Evolutionary conservation across 2,888 invertebrate genomes (phyloP).

Genomic region (Perithous albicinctus): DNA sequence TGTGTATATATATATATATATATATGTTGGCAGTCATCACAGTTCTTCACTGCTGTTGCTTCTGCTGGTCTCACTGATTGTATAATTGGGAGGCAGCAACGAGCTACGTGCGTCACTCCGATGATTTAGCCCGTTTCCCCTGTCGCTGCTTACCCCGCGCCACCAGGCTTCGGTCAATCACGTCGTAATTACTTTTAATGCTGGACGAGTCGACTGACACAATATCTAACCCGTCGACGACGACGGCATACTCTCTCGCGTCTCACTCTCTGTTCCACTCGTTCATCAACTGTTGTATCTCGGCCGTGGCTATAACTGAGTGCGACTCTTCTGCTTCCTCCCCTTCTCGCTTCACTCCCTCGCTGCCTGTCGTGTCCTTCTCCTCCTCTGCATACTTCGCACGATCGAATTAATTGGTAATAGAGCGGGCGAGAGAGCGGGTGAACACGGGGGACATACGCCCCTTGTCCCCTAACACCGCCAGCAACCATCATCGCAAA

Average conservation of each 20-base stretch:
- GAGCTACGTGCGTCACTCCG: conserved; percentile 84
- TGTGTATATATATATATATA: conserved; percentile 26
- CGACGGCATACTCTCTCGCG: conserved; percentile 65
- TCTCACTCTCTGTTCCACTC: conserved; percentile 36
- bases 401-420: conserved; percentile 84
- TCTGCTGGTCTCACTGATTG: conserved; percentile 78
- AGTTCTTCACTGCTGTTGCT: conserved; percentile 36
- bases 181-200: conserved; percentile 85
- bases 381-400: conserved; percentile 82
- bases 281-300: conserved; percentile 24
- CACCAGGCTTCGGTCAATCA: conserved; percentile 83
- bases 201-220: conserved; percentile 84
- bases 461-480: conserved; percentile 46
- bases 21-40: conserved; percentile 24
- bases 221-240: conserved; percentile 83
- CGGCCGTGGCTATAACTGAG: conserved; percentile 57
- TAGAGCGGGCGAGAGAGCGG: conserved; percentile 78
- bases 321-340: conserved; percentile 48
- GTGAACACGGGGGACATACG: conserved; percentile 41
- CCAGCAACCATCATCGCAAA: conserved; percentile 73
- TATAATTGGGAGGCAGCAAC: conserved; percentile 84
- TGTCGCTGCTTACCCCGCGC: conserved; percentile 77
- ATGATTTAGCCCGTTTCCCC: conserved; percentile 82
- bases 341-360: conserved; percentile 36
- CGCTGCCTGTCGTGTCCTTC: conserved; percentile 65